These are phyloP conservation scores for Prosopocoilus inquinatus DNA, from an alignment of 2,888 invertebrate species.

Conservation along the genomic window DNA sequence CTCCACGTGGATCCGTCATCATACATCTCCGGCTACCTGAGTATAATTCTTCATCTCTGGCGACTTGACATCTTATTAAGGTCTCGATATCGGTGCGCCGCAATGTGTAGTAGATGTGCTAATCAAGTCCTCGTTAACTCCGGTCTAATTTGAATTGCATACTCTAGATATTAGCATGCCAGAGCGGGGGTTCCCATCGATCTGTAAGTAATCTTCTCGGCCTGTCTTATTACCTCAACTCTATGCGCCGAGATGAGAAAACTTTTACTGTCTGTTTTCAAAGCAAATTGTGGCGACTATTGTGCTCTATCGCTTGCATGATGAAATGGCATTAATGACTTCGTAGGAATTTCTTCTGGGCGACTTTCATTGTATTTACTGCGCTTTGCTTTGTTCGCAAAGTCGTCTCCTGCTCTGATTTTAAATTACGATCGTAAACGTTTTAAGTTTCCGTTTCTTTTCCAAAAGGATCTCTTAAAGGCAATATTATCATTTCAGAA, in stretches of 20 bases:
- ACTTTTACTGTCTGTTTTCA: constrained; percentile 15
- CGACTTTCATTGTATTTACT: too few species aligned
- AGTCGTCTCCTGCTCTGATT: too few species aligned
- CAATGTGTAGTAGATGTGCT: constrained; percentile 45
- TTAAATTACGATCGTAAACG: too few species aligned
- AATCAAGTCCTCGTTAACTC: constrained; percentile 48
- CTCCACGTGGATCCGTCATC: constrained; percentile 28
- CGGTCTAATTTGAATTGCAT: constrained; percentile 47
- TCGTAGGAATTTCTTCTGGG: background rate
- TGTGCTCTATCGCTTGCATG: constrained; percentile 14
- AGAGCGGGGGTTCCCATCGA: constrained; percentile 37
- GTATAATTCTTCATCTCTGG: constrained; percentile 27
- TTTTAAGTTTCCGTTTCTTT: too few species aligned
- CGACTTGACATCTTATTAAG: constrained; percentile 33
- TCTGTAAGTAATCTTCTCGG: constrained; percentile 42
- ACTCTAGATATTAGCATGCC: constrained; percentile 46
- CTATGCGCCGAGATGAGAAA: constrained; percentile 12
- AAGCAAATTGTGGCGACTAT: constrained; percentile 17
- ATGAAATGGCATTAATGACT: constrained; percentile 20
- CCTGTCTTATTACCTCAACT: constrained; percentile 34
- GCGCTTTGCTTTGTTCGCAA: too few species aligned
- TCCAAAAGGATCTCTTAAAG: too few species aligned
- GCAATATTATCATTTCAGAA: too few species aligned
- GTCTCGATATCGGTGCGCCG: constrained; percentile 34
- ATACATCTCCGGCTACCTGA: constrained; percentile 26